A percentile compares a stretch with the other conserved stretches of the same genome.
phyloP scores from a whole-genome alignment of 92 coral and sea anemone species.

The Montipora capitata region DNA sequence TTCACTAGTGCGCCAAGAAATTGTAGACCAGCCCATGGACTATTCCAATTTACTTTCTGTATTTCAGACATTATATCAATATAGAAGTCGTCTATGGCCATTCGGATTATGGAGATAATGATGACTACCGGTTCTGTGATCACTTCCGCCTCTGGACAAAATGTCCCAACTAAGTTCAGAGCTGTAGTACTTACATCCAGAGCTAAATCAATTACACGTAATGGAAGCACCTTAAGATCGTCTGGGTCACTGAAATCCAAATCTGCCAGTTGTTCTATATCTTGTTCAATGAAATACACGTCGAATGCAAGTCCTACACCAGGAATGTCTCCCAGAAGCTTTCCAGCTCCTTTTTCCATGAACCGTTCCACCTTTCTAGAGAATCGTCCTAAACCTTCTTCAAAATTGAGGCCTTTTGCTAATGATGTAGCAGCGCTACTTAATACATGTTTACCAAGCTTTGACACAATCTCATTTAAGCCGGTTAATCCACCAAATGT shows the following conservation, averaged over 20 bases:
- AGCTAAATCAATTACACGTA: conserved; percentile 66
- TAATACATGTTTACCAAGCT: conserved; percentile 33
- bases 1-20: conserved; percentile 67
- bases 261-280: conserved; percentile 21
- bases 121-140: neutral
- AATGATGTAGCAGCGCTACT: neutral
- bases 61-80: conserved; percentile 8
- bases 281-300: neutral
- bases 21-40: conserved; percentile 74
- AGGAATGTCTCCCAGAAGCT: conserved; percentile 72
- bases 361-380: conserved; percentile 55
- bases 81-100: neutral
- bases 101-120: neutral
- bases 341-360: conserved; percentile 71
- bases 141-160: conserved; percentile 4
- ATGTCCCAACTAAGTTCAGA: conserved; percentile 63
- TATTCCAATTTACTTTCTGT: conserved; percentile 76
- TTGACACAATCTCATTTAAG: conserved; percentile 63
- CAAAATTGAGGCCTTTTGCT: neutral
- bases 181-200: conserved; percentile 72
- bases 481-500: conserved; percentile 74
- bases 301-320: conserved; percentile 67
- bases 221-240: conserved; percentile 54
- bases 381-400: neutral
- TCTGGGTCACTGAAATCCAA: conserved; percentile 62